A percentile compares a stretch with the other conserved stretches of the same genome.
These are phyloP conservation scores for Reticulitermes lucifugus DNA, from an alignment of 2,888 invertebrate genomes.

Conservation along the genomic window DNA sequence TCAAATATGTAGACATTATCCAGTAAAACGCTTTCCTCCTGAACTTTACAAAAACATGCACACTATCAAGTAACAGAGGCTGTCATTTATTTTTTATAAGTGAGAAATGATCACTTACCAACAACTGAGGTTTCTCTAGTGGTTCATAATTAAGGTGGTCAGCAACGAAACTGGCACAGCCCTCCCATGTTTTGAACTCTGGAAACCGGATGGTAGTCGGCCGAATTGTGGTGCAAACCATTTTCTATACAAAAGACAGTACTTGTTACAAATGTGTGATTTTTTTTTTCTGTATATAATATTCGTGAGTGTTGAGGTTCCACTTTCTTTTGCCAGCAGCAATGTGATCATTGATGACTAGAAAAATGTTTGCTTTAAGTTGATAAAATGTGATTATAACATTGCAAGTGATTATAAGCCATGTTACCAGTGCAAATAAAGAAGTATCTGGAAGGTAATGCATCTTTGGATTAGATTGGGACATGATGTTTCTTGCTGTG, in stretches of 20 bases:
- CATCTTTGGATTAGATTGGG: too few species aligned
- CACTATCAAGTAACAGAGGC: constrained; percentile 54
- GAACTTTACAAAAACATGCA: constrained; percentile 39
- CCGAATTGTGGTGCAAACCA: constrained; percentile 86
- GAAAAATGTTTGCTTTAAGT: not conserved
- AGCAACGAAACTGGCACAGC: constrained; percentile 78
- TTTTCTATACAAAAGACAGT: constrained; percentile 73
- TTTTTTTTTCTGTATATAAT: not conserved
- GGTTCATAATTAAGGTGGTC: constrained; percentile 84
- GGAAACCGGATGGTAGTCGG: constrained; percentile 80
- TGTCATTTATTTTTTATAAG: constrained; percentile 47
- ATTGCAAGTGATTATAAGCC: not conserved
- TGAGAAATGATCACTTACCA: constrained; percentile 70
- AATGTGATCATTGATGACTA: not conserved
- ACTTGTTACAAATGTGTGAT: not conserved
- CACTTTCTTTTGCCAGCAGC: not conserved
- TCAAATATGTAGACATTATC: constrained; percentile 58
- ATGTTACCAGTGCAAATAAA: constrained; percentile 2
- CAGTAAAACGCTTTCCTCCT: not conserved
- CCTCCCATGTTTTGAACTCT: constrained; percentile 78
- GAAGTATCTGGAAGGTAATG: not conserved
- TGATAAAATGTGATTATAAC: not conserved
- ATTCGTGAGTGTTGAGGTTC: not conserved
- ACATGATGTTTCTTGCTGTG: not conserved
- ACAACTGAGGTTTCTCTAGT: constrained; percentile 71